Percentiles rank a stretch among this genome's conserved stretches.
These are phyloP conservation scores for Denticeps clupeoides DNA, from an alignment of 2,797 vertebrate species.

Conservation along the genomic window DNA sequence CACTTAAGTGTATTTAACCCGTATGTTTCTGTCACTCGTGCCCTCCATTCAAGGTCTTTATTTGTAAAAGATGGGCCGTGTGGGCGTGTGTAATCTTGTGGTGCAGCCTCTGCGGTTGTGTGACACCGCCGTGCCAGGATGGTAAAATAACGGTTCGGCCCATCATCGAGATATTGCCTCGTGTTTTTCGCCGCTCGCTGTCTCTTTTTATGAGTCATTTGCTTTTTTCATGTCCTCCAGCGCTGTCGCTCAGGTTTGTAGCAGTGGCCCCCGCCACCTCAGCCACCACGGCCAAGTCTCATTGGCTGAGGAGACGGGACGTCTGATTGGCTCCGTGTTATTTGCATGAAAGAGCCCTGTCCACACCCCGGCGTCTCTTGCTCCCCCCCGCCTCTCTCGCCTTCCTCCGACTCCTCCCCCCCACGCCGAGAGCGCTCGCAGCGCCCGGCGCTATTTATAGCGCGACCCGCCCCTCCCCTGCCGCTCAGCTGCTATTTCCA, in stretches of 20 bases:
- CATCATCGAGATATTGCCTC: too few relatives aligned
- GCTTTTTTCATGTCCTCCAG: not conserved
- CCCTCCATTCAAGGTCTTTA: too few relatives aligned
- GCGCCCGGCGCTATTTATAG: conserved; percentile 39
- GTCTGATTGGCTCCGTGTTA: conserved; percentile 12
- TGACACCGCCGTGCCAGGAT: too few relatives aligned
- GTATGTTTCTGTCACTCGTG: too few relatives aligned
- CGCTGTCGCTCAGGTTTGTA: not conserved
- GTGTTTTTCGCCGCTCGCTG: too few relatives aligned
- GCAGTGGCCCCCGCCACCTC: not conserved
- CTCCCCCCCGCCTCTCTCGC: not conserved
- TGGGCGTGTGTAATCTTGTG: too few relatives aligned
- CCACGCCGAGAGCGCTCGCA: conserved; percentile 28
- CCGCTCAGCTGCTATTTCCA: conserved; percentile 41
- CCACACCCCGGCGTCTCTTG: too few relatives aligned
- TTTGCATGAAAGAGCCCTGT: conserved; percentile 12
- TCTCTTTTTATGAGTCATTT: not conserved
- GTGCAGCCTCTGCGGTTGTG: too few relatives aligned
- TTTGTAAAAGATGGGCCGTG: too few relatives aligned
- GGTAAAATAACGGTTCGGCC: too few relatives aligned
- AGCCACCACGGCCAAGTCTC: conserved; percentile 1
- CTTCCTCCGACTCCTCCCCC: conserved; percentile 20
- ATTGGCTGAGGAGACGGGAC: not conserved
- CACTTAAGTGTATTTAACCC: too few relatives aligned
- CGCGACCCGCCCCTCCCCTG: conserved; percentile 31